Evolutionary conservation across 2,888 invertebrate species (phyloP).

Genomic region (Drosophila antonietae): DNA sequence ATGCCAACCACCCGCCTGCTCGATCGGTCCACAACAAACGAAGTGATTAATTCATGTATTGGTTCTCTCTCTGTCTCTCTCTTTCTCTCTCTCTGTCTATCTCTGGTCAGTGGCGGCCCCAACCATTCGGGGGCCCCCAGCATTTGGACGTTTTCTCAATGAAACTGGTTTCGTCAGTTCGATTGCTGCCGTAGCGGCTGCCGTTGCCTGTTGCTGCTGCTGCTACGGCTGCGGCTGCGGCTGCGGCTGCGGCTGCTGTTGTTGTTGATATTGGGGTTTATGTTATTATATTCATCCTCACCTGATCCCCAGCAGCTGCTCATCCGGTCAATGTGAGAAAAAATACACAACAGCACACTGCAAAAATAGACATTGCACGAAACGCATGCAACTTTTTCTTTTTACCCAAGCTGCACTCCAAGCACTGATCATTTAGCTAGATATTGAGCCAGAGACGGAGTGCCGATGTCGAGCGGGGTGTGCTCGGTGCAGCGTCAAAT

Average conservation of each 20-base stretch:
- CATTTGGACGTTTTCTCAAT: slow-evolving; percentile 82
- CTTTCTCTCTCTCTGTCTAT: neutral
- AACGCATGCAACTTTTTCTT: slow-evolving; percentile 78
- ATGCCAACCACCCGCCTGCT: slow-evolving; percentile 70
- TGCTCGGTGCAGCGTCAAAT: slow-evolving; percentile 45
- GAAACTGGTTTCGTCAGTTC: slow-evolving; percentile 82
- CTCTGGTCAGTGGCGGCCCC: slow-evolving; percentile 20
- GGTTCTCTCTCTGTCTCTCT: slow-evolving; percentile 2
- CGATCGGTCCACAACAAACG: slow-evolving; percentile 73
- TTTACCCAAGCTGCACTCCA: slow-evolving; percentile 39
- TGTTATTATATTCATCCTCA: slow-evolving; percentile 82
- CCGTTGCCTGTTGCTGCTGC: slow-evolving; percentile 29
- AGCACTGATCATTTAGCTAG: slow-evolving; percentile 71
- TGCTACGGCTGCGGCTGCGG: too few relatives aligned
- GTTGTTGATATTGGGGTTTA: slow-evolving; percentile 80
- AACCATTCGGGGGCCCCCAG: slow-evolving; percentile 54
- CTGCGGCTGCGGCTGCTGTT: slow-evolving; percentile 38
- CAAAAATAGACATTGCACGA: slow-evolving; percentile 63
- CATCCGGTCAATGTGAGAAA: slow-evolving; percentile 80
- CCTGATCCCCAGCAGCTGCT: slow-evolving; percentile 83
- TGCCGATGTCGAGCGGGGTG: slow-evolving; percentile 34
- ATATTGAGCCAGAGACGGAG: slow-evolving; percentile 58
- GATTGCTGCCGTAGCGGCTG: slow-evolving; percentile 52
- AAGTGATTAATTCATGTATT: slow-evolving; percentile 80
- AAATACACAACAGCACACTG: slow-evolving; percentile 53